phyloP scores from a whole-genome alignment of 2,113 vertebrate genomes.

The Silurus meridionalis region DNA sequence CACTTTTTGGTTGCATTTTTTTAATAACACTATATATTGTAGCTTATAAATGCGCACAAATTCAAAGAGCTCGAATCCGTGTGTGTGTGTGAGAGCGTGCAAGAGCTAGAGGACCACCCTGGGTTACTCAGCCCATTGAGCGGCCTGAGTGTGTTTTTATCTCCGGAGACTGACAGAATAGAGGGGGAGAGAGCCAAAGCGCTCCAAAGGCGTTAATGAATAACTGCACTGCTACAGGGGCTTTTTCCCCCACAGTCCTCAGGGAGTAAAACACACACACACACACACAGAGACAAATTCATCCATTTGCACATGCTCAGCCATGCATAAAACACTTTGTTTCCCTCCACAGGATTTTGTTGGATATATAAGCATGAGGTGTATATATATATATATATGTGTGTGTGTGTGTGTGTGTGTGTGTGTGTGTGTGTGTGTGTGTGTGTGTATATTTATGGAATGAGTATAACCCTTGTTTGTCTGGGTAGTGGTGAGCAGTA shows the following conservation, averaged over 20 bases:
- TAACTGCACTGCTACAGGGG: slow-evolving; percentile 60
- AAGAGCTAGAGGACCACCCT: slow-evolving; percentile 69
- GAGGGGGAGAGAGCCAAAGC: slow-evolving; percentile 54
- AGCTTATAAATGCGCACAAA: not conserved
- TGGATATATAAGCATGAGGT: not conserved
- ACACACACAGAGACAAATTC: slow-evolving; percentile 14
- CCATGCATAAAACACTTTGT: slow-evolving; percentile 32
- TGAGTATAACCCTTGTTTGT: slow-evolving; percentile 30
- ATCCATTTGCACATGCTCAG: slow-evolving; percentile 32
- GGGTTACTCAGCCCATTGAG: slow-evolving; percentile 64
- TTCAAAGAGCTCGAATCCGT: slow-evolving; percentile 9
- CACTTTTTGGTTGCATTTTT: slow-evolving; percentile 8
- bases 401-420: slow-evolving; percentile 15
- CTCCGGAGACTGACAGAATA: slow-evolving; percentile 59
- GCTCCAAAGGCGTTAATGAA: slow-evolving; percentile 68
- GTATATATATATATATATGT: too few relatives aligned
- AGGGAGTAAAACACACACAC: slow-evolving; percentile 30
- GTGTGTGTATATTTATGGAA: slow-evolving; percentile 3
- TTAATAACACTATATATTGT: not conserved
- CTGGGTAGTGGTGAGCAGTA: slow-evolving; percentile 29
- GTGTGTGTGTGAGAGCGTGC: slow-evolving; percentile 35
- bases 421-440: not conserved
- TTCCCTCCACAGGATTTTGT: not conserved
- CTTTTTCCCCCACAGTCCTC: slow-evolving; percentile 42
- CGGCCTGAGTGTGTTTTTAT: slow-evolving; percentile 64